Conservation (phyloP, 1,140 invertebrate species). For the Drosophila ironensis region DNA sequence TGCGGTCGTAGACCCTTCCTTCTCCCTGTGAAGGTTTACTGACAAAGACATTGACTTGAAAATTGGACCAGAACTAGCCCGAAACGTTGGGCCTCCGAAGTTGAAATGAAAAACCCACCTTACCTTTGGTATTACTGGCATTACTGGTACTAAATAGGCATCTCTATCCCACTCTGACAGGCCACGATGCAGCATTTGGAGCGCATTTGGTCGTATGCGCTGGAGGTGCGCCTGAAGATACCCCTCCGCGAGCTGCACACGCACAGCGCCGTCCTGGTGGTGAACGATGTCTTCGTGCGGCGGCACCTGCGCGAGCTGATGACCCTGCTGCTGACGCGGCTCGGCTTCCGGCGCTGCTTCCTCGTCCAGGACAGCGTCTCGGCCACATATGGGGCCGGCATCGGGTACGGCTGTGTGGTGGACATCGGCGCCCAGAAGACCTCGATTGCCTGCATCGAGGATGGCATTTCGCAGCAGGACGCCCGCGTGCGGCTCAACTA, state of each 20-base stretch:
- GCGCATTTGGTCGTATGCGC: constrained; percentile 92
- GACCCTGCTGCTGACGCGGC: constrained; percentile 89
- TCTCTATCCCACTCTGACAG: background rate
- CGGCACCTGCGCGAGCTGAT: constrained; percentile 93
- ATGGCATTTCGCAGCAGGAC: constrained; percentile 95
- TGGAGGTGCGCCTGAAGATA: constrained; percentile 88
- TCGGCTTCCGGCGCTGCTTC: constrained; percentile 96
- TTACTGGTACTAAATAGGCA: background rate
- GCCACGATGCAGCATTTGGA: constrained; percentile 92
- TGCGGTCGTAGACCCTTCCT: too few relatives aligned
- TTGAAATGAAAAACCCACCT: too few relatives aligned
- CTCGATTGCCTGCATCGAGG: constrained; percentile 97
- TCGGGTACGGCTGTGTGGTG: constrained; percentile 96
- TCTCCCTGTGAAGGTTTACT: too few relatives aligned
- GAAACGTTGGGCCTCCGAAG: too few relatives aligned
- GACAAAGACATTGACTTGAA: too few relatives aligned
- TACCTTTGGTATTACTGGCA: too few relatives aligned
- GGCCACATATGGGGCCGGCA: constrained; percentile 95
- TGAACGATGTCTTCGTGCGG: constrained; percentile 95
- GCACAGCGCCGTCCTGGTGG: constrained; percentile 93
- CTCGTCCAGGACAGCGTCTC: constrained; percentile 93
- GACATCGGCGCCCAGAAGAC: constrained; percentile 98
- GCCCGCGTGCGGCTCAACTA: constrained; percentile 93
- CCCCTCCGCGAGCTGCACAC: constrained; percentile 87
- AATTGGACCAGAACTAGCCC: too few relatives aligned